These are phyloP conservation scores for Tragopan temminckii DNA, from an alignment of 2,797 vertebrate genomes.

Conservation along the genomic window DNA sequence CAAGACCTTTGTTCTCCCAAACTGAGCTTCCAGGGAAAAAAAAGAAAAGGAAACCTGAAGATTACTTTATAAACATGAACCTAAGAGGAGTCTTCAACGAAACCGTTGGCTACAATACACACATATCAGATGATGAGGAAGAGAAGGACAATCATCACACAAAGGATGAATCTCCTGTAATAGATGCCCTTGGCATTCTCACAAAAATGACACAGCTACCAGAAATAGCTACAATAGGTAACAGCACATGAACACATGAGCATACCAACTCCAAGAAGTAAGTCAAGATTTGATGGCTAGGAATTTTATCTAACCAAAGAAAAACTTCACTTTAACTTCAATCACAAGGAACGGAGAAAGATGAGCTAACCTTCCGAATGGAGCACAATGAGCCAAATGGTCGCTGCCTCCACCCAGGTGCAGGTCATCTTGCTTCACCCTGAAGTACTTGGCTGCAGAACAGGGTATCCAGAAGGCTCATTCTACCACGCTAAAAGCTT, in stretches of 20 bases:
- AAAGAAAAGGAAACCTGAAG: not conserved
- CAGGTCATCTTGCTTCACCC: not conserved
- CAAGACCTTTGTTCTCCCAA: not conserved
- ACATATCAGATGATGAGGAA: accelerated
- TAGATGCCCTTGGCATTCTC: accelerated
- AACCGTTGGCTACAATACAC: not conserved
- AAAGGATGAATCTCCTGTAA: not conserved
- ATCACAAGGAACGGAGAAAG: not conserved
- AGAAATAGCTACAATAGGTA: not conserved
- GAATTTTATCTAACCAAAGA: not conserved
- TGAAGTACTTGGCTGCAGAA: not conserved
- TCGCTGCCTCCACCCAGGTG: not conserved
- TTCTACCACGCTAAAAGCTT: not conserved
- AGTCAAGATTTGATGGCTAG: not conserved
- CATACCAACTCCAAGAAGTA: not conserved
- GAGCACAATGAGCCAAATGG: not conserved
- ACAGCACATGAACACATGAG: not conserved
- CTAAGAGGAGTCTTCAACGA: not conserved
- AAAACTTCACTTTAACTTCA: not conserved
- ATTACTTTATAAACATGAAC: not conserved
- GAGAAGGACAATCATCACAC: not conserved
- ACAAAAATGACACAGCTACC: not conserved
- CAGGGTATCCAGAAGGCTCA: not conserved
- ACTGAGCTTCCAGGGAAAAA: not conserved
- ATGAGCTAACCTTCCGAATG: not conserved